Conservation (phyloP, 2,797 vertebrate species). For the Spizella passerina region DNA sequence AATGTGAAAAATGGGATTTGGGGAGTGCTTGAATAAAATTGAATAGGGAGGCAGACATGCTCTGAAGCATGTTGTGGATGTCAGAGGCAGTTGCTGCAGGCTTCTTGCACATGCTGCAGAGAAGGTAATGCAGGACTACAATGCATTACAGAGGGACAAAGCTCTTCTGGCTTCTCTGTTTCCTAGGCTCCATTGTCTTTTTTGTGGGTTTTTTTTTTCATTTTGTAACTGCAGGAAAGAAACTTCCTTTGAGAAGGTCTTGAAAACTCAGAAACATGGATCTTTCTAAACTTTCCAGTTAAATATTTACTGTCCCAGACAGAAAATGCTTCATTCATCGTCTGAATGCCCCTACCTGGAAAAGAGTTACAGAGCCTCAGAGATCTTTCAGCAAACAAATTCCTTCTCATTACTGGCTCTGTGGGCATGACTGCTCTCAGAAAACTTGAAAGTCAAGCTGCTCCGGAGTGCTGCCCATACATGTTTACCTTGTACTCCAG, state of each 20-base stretch:
- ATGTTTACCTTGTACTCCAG: slow-evolving; percentile 65
- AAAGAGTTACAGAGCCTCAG: slow-evolving; percentile 68
- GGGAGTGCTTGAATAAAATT: neutral
- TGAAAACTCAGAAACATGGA: neutral
- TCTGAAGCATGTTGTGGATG: accelerated
- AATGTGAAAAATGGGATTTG: neutral
- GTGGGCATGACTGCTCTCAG: slow-evolving; percentile 48
- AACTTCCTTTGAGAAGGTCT: neutral
- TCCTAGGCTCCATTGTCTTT: neutral
- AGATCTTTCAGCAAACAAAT: slow-evolving; percentile 77
- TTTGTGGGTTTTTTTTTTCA: neutral
- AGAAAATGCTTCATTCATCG: neutral
- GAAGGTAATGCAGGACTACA: neutral
- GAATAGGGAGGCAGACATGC: neutral
- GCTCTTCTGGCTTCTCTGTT: neutral
- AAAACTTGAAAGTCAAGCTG: slow-evolving; percentile 73
- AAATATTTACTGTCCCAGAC: slow-evolving; percentile 30
- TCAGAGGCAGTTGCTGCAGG: neutral
- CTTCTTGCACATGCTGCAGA: neutral
- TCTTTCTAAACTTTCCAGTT: slow-evolving; percentile 19
- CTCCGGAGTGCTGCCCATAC: slow-evolving; percentile 63
- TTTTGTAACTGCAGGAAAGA: neutral
- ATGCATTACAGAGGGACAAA: neutral
- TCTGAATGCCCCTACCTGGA: slow-evolving; percentile 63
- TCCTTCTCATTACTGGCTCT: slow-evolving; percentile 62